Evolutionary conservation across 2,113 vertebrate species (phyloP).

Genomic region (Lasiurus cinereus): DNA sequence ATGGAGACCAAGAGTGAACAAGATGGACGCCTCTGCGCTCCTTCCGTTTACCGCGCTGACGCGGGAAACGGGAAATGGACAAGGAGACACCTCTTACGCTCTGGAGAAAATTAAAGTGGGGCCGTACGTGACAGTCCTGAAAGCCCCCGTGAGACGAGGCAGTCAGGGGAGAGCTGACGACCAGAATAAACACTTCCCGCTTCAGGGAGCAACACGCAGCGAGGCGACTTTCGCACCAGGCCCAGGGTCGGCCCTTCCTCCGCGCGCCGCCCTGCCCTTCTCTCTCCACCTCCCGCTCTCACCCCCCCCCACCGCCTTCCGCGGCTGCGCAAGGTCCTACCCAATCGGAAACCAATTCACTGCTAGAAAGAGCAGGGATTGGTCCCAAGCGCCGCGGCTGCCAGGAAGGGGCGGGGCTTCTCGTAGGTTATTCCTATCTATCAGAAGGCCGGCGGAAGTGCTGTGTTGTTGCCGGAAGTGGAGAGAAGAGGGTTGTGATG

Average conservation of each 20-base stretch:
- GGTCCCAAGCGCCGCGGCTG: neutral
- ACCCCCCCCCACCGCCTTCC: rapidly evolving
- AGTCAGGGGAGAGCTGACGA: neutral
- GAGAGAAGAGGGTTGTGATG: neutral
- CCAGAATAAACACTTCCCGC: neutral
- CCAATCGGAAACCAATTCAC: neutral
- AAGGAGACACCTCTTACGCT: neutral
- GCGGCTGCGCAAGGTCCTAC: neutral
- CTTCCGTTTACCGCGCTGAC: neutral
- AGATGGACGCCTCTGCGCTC: neutral
- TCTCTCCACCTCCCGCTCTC: rapidly evolving
- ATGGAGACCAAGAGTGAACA: neutral
- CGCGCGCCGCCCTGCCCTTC: rapidly evolving
- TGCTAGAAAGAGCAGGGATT: neutral
- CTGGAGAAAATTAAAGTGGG: neutral
- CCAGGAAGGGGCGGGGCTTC: constrained; percentile 36
- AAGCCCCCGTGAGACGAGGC: neutral
- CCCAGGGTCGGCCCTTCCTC: rapidly evolving
- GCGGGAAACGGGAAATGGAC: neutral
- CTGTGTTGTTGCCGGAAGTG: constrained; percentile 71
- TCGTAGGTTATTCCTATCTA: rapidly evolving
- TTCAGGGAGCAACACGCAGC: neutral
- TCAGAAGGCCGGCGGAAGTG: constrained; percentile 25
- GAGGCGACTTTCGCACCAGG: rapidly evolving
- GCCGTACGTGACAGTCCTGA: neutral